phyloP scores from a whole-genome alignment of 2,797 vertebrate genomes.

The Enteromius trimaculatus region DNA sequence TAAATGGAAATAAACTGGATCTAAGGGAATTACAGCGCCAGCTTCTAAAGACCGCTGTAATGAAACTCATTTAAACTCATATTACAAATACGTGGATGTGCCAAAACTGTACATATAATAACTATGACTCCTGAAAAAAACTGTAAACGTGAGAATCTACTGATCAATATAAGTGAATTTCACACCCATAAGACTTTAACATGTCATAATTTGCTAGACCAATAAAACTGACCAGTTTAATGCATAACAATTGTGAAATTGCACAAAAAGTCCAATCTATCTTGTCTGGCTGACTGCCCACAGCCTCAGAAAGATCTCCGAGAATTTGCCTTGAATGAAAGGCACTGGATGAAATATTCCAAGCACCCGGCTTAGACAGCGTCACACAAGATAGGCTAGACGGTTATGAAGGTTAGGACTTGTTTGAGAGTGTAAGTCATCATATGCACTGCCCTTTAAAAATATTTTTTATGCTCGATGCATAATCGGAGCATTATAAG shows the following conservation, averaged over 20 bases:
- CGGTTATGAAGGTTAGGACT: constrained; percentile 53
- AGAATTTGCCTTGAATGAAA: constrained; percentile 2
- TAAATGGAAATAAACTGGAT: constrained; percentile 50
- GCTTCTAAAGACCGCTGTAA: constrained; percentile 54
- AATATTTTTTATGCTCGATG: neutral
- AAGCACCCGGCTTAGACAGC: constrained; percentile 34
- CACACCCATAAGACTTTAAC: constrained; percentile 60
- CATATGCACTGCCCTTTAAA: constrained; percentile 42
- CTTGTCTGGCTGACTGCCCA: constrained; percentile 49
- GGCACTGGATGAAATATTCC: constrained; percentile 1
- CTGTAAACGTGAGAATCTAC: constrained; percentile 56
- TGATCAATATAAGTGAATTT: constrained; percentile 56
- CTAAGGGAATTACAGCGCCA: constrained; percentile 51
- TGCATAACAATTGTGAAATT: constrained; percentile 64
- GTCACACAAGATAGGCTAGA: constrained; percentile 47
- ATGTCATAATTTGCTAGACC: constrained; percentile 55
- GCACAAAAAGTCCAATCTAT: constrained; percentile 60
- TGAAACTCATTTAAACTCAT: constrained; percentile 52
- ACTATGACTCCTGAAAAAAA: constrained; percentile 34
- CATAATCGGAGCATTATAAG: constrained; percentile 31
- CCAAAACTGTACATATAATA: constrained; percentile 59
- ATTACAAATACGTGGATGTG: constrained; percentile 51
- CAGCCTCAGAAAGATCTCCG: constrained; percentile 36
- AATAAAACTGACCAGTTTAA: constrained; percentile 63
- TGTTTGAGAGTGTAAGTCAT: constrained; percentile 52